Evolutionary conservation across 2,113 vertebrate species (phyloP), one percentile per base, ranked within the genome.

Genomic region (Euleptes europaea): DNA sequence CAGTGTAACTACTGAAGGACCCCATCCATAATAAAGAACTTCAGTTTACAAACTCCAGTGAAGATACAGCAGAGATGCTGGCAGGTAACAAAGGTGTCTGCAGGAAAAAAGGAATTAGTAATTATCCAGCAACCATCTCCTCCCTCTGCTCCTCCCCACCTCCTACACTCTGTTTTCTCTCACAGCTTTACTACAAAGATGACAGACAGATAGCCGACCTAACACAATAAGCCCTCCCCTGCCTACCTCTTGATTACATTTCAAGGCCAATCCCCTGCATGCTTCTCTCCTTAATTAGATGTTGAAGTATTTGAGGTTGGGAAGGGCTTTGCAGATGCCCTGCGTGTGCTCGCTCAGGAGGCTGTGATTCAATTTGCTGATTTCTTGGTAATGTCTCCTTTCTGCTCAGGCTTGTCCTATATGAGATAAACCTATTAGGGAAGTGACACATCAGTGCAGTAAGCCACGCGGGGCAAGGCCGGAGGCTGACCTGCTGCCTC

Each of bases 271-370:
- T 60, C 88, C 83, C 86, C 73, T 3, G 31, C 0, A 12, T 72
- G 72, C 38, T 42, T 66, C 77, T 70, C 89, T 78, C 86, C 88
- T 86, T 91, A 88, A 91, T 72, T 87, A 77, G 86, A 78, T 51
- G 79, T 88, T 75, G 54, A 80, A 88, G 82, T 91, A 63, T 93
- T 92, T 90, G 93, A 87, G 72, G 51, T 80, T 89, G 85, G 85
- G 91, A 92, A 92, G 91, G 88, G 85, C 86, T 83, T 93, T 85
- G 73, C 72, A 76, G 86, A 91, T 89, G 87, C 88, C 87, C 67
- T 0, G 23, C 81, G 82, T 84, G 84, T 75, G 11, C 57, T 0
- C 0, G 84, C 86, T 91, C 91, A 83, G 91, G 93, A 92, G 89
- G 86, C 82, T 1, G 1, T 93, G 88, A 93, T 92, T 86, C 2